These are phyloP conservation scores for Enteromius viviparus DNA, from an alignment of 2,797 vertebrate species.

Conservation along the genomic window DNA sequence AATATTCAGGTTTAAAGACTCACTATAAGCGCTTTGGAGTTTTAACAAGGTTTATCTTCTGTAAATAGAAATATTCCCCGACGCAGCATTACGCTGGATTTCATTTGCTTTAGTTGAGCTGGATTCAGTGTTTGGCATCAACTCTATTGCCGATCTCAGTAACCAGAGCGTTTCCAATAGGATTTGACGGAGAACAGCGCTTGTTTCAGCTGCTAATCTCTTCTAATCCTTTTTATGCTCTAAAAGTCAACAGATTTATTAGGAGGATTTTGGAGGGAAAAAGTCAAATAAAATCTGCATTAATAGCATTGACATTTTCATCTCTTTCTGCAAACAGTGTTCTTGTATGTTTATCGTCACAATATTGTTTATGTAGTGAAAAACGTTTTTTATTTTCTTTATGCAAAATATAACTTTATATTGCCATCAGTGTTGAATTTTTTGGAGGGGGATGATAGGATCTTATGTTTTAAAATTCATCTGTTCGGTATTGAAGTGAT, in stretches of 20 bases:
- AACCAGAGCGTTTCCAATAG: neutral
- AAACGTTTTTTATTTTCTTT: neutral
- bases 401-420: neutral
- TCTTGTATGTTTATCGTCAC: neutral
- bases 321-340: slow-evolving; percentile 4
- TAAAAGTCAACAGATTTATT: slow-evolving; percentile 45
- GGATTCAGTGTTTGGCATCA: slow-evolving; percentile 17
- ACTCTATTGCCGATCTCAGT: neutral
- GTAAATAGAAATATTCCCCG: neutral
- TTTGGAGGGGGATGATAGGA: neutral
- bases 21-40: neutral
- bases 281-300: slow-evolving; percentile 23
- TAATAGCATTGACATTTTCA: slow-evolving; percentile 29
- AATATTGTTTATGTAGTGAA: neutral
- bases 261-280: slow-evolving; percentile 25
- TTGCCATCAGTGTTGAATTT: neutral
- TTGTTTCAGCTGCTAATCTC: slow-evolving; percentile 20
- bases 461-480: neutral
- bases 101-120: slow-evolving; percentile 23
- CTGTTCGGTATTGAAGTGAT: neutral
- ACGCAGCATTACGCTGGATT: neutral
- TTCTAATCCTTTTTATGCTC: slow-evolving; percentile 39
- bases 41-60: neutral
- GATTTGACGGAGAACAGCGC: slow-evolving; percentile 7
- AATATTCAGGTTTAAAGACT: slow-evolving; percentile 27